These are phyloP conservation scores for Podilymbus podiceps DNA, from an alignment of 2,113 vertebrate genomes.

Conservation along the genomic window DNA sequence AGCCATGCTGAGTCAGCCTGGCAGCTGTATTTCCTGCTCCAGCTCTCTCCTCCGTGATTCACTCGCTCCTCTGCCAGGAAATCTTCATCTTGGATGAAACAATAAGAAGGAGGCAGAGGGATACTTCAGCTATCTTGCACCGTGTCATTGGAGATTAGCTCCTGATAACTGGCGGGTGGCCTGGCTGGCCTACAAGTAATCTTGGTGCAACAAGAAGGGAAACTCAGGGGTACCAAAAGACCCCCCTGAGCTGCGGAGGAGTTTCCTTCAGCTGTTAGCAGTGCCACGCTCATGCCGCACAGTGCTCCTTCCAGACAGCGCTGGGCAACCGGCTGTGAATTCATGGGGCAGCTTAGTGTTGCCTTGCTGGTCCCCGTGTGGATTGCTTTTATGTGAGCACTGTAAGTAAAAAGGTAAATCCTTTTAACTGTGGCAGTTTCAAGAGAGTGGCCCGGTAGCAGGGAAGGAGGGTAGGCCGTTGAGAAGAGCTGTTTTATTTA, in stretches of 20 bases:
- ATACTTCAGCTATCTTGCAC: neutral
- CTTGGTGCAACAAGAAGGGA: neutral
- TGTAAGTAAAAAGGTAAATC: neutral
- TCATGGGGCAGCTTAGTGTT: neutral
- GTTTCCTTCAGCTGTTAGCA: neutral
- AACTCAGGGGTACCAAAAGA: neutral
- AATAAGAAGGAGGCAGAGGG: neutral
- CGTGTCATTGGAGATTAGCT: neutral
- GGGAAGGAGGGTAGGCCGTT: neutral
- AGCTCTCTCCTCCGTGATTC: neutral
- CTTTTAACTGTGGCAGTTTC: neutral
- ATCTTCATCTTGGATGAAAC: neutral
- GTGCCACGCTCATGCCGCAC: accelerated
- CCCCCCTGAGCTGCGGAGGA: neutral
- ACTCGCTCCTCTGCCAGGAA: neutral
- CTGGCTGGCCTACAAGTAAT: neutral
- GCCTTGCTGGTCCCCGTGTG: neutral
- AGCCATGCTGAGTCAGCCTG: neutral
- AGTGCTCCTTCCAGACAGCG: accelerated
- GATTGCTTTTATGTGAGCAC: neutral
- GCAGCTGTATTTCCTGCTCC: constrained; percentile 6
- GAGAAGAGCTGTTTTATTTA: neutral
- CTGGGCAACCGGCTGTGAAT: neutral
- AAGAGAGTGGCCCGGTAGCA: neutral
- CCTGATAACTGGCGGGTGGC: neutral